Evolutionary conservation across 2,797 vertebrate genomes (phyloP).

Genomic region (Melanotaenia boesemani): DNA sequence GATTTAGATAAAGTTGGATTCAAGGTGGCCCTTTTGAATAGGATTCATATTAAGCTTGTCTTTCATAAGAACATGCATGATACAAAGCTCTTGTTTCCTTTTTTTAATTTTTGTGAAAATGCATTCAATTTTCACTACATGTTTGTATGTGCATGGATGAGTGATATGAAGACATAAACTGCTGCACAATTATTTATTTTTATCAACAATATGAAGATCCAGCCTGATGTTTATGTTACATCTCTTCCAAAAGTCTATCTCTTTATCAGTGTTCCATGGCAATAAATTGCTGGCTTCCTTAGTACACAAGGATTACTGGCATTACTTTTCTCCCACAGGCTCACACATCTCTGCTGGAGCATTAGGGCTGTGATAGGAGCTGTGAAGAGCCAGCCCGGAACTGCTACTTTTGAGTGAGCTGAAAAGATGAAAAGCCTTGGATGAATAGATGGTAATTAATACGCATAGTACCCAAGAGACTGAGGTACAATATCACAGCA

Average conservation of each 20-base stretch:
- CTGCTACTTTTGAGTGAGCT: constrained; percentile 43
- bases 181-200: neutral
- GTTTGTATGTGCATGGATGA: too few relatives aligned
- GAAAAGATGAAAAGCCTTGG: constrained; percentile 65
- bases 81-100: too few relatives aligned
- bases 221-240: neutral
- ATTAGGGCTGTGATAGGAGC: constrained; percentile 58
- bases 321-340: constrained; percentile 47
- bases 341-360: constrained; percentile 11
- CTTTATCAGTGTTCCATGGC: constrained; percentile 9
- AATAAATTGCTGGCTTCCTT: constrained; percentile 46
- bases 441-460: constrained; percentile 84
- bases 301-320: constrained; percentile 30
- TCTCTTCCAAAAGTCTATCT: constrained; percentile 22
- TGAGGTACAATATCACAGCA: constrained; percentile 71
- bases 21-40: too few relatives aligned
- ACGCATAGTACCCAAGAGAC: constrained; percentile 70
- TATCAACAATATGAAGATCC: neutral
- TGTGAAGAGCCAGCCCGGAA: constrained; percentile 66
- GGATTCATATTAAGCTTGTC: too few relatives aligned
- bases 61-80: too few relatives aligned
- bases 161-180: neutral
- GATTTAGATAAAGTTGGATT: too few relatives aligned
- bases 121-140: too few relatives aligned
- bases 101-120: too few relatives aligned